These are phyloP conservation scores for Wasmannia auropunctata DNA, from an alignment of 1,140 invertebrate genomes.

Conservation along the genomic window DNA sequence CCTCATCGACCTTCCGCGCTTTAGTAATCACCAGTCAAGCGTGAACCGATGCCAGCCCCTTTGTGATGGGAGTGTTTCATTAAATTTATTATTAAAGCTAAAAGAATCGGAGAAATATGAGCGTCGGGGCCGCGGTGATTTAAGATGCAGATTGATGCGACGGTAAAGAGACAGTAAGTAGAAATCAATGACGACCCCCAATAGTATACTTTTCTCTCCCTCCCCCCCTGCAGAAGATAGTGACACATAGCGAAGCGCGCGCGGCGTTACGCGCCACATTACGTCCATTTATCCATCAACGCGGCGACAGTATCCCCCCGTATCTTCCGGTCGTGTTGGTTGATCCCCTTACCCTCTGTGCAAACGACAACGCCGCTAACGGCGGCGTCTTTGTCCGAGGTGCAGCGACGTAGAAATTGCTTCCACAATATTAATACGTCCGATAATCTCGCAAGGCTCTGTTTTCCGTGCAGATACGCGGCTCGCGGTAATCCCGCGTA, in stretches of 20 bases:
- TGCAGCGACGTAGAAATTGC: conserved; percentile 53
- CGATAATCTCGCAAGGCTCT: conserved; percentile 59
- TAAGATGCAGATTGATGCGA: neutral
- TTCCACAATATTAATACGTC: conserved; percentile 58
- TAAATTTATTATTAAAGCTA: conserved; percentile 2
- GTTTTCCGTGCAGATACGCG: conserved; percentile 54
- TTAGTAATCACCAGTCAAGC: conserved; percentile 11
- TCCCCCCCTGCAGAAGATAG: too few relatives aligned
- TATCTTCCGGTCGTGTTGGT: conserved; percentile 55
- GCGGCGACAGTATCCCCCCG: conserved; percentile 31
- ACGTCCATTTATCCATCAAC: conserved; percentile 58
- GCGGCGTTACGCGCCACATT: conserved; percentile 46
- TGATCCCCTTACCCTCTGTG: conserved; percentile 59
- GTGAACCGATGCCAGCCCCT: neutral
- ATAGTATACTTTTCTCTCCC: neutral
- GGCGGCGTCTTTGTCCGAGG: conserved; percentile 57
- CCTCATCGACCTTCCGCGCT: neutral
- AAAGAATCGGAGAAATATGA: neutral
- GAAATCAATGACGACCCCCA: conserved; percentile 22
- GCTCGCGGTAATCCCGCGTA: conserved; percentile 49
- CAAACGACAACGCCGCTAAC: conserved; percentile 46
- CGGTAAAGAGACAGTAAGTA: neutral
- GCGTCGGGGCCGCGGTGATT: too few relatives aligned
- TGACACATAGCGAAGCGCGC: conserved; percentile 1
- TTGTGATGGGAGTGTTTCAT: neutral